Evolutionary conservation across 2,888 invertebrate species (phyloP).

Genomic region (Drymonia ruficornis): DNA sequence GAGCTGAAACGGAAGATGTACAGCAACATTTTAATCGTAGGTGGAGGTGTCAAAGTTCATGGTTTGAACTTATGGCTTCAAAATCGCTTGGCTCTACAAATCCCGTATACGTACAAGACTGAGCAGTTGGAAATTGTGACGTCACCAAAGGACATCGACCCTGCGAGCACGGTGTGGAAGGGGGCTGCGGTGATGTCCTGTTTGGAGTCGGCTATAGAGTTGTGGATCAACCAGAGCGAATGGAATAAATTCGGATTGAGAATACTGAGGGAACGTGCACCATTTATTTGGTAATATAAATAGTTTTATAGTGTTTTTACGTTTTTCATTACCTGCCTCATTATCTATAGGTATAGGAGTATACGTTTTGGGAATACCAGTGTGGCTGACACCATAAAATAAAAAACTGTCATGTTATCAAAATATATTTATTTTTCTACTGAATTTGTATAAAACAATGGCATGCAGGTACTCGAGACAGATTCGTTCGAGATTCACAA

Average conservation of each 20-base stretch:
- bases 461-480: constrained; percentile 12
- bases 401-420: constrained; percentile 4
- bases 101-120: constrained; percentile 91
- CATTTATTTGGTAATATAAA: constrained; percentile 94
- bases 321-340: too few relatives aligned
- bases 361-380: too few relatives aligned
- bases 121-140: constrained; percentile 95
- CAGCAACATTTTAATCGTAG: constrained; percentile 95
- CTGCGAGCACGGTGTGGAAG: constrained; percentile 96
- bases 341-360: too few relatives aligned
- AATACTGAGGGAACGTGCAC: constrained; percentile 94
- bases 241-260: constrained; percentile 95
- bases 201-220: constrained; percentile 95
- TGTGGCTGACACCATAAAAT: too few relatives aligned
- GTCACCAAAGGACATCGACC: constrained; percentile 96
- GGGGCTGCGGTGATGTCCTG: constrained; percentile 97
- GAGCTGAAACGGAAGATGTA: constrained; percentile 98
- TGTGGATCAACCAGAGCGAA: constrained; percentile 95
- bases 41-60: constrained; percentile 95
- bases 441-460: constrained; percentile 11
- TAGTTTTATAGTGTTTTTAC: background rate
- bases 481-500: constrained; percentile 19
- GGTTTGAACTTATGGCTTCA: constrained; percentile 94
- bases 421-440: constrained; percentile 24
- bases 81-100: constrained; percentile 92